Evolutionary conservation across 1,140 invertebrate species (phyloP).

Genomic region (Tetramorium alpestre): DNA sequence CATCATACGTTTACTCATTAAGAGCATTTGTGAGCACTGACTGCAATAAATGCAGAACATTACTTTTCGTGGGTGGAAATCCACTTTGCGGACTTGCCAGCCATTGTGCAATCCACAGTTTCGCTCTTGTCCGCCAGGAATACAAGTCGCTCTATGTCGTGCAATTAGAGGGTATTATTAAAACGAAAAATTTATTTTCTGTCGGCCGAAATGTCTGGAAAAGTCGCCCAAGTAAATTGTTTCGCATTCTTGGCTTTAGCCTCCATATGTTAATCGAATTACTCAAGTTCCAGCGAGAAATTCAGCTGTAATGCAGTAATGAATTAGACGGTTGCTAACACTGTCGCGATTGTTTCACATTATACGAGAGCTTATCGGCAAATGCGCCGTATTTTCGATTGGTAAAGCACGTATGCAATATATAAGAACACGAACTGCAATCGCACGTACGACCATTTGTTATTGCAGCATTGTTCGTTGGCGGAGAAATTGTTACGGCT

Average conservation of each 20-base stretch:
- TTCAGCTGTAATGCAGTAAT: conserved; percentile 35
- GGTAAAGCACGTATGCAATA: conserved; percentile 37
- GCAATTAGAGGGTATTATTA: conserved; percentile 71
- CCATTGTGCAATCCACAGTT: conserved; percentile 14
- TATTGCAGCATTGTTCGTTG: conserved; percentile 45
- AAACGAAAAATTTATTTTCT: conserved; percentile 66
- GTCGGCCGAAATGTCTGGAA: conserved; percentile 32
- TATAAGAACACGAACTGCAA: conserved; percentile 38
- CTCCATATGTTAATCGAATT: conserved; percentile 63
- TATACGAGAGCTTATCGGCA: neutral
- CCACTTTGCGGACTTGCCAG: conserved; percentile 5
- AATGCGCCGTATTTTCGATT: conserved; percentile 34
- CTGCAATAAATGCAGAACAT: conserved; percentile 42
- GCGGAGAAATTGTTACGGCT: conserved; percentile 20
- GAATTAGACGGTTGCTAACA: conserved; percentile 53
- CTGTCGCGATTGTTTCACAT: conserved; percentile 29
- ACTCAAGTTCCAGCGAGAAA: conserved; percentile 56
- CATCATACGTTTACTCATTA: conserved; percentile 5
- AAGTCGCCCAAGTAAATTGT: conserved; percentile 66
- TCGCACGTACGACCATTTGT: conserved; percentile 40
- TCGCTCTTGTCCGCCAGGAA: conserved; percentile 14
- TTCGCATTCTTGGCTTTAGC: conserved; percentile 63
- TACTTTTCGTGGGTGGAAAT: conserved; percentile 24
- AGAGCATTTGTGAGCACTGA: neutral
- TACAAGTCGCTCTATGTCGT: conserved; percentile 17